Conservation (phyloP, 2,797 vertebrate species). For the Enteromius trimaculatus region DNA sequence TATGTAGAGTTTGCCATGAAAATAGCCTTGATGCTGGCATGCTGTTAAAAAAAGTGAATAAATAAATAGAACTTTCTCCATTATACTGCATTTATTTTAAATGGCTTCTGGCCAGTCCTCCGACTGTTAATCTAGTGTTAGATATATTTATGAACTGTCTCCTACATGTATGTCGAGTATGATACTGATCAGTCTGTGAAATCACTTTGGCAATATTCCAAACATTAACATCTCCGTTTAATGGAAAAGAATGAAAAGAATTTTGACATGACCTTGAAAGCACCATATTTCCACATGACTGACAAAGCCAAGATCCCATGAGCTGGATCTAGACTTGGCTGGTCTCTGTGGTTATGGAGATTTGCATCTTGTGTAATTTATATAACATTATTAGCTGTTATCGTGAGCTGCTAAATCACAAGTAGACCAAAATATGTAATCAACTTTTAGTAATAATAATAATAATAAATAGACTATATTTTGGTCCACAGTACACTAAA, state of each 20-base stretch:
- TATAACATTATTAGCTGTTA: not conserved
- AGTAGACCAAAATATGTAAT: not conserved
- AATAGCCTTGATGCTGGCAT: not conserved
- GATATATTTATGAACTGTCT: constrained; percentile 29
- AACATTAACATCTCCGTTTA: constrained; percentile 81
- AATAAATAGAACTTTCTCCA: no score
- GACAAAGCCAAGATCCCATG: constrained; percentile 62
- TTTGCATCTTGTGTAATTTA: constrained; percentile 11
- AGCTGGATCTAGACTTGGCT: constrained; percentile 28
- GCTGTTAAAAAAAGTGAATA: no score
- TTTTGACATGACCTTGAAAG: constrained; percentile 78
- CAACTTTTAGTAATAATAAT: not conserved
- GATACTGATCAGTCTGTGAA: constrained; percentile 79
- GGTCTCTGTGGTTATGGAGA: not conserved
- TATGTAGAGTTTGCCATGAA: no score
- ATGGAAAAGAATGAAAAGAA: constrained; percentile 79
- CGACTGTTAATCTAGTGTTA: constrained; percentile 4
- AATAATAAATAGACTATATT: not conserved
- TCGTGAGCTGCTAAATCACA: not conserved
- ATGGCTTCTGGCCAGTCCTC: not conserved
- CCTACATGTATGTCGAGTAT: constrained; percentile 42
- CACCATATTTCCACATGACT: constrained; percentile 55
- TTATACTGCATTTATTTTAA: constrained; percentile 14
- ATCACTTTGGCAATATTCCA: constrained; percentile 74
- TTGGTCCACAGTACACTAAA: not conserved